Evolutionary conservation across 2,113 vertebrate species (phyloP), one percentile per base, ranked within the genome.

Genomic region (Pollimyrus isidori): DNA sequence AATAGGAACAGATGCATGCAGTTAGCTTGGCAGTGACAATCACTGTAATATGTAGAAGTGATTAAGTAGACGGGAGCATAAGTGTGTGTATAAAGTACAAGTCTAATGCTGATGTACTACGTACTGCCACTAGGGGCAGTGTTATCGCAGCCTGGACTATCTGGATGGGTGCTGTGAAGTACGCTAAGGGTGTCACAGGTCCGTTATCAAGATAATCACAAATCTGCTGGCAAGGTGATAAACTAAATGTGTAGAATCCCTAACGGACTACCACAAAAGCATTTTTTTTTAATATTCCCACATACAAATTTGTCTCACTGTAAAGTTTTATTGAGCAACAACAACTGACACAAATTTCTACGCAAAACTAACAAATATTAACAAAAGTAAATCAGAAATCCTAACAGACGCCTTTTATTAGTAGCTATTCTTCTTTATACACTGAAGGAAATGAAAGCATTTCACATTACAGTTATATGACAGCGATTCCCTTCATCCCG

Each of bases 261-360:
- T 73, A 26, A 73, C 73, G 5, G 15, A 17, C 35, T 21, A 39
- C 35, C 35, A 80, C 6, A 0, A 80, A 19, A 80, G 73, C 35
- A 80, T 42, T 80, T 42, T 35, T 35, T 45, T 39, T 17, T 19
- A 3, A 80, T 80, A 39, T 17, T 19, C 5, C 35, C 73, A 80
- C 73, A 42, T 17, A 42, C 73, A 42, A 35, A 80, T 42, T 39
- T 80, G 35, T 80, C 73, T 80, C 30, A 80, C 35, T 80, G 35
- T 80, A 80, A 80, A 80, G 35, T 80, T 80, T 80, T 80, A 80
- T 80, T 80, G 42, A 80, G 73, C 73, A 80, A 42, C 73, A 80
- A 42, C 73, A 80, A 80, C 42, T 42, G 73, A 80, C 73, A 80
- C 73, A 80, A 80, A 80, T 42, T 80, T 42, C 73, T 39, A 42